Conservation (phyloP, 1,140 invertebrate genomes). For the Heliothis subflexa region DNA sequence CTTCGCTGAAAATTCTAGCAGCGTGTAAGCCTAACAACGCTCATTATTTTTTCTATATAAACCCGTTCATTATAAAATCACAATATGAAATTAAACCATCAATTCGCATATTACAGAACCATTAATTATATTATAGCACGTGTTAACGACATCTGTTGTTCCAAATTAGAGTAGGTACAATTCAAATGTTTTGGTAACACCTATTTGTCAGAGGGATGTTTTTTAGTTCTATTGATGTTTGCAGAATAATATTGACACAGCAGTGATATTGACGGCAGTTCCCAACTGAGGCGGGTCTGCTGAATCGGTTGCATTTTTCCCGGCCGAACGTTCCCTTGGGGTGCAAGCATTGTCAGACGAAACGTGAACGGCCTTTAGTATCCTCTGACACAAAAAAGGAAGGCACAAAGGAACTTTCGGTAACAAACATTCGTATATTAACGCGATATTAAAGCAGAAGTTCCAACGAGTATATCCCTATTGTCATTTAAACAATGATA, state of each 20-base stretch:
- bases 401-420: not conserved
- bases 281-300: not conserved
- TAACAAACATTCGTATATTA: constrained; percentile 13
- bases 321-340: constrained; percentile 22
- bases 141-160: constrained; percentile 22
- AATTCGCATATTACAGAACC: not conserved
- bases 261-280: constrained; percentile 11
- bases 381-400: constrained; percentile 22
- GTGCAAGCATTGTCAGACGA: constrained; percentile 5
- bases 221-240: constrained; percentile 7
- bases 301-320: constrained; percentile 38
- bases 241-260: constrained; percentile 3
- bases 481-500: constrained; percentile 10
- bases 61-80: too few species aligned
- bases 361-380: constrained; percentile 7
- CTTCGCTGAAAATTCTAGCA: not conserved
- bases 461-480: not conserved
- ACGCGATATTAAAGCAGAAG: not conserved
- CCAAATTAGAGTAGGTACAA: constrained; percentile 2
- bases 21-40: not conserved
- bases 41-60: not conserved
- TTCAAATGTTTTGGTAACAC: not conserved
- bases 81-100: too few species aligned
- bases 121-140: constrained; percentile 22
- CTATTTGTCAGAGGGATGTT: not conserved